phyloP scores from a whole-genome alignment of 2,113 vertebrate species.

The Neomonachus schauinslandi region DNA sequence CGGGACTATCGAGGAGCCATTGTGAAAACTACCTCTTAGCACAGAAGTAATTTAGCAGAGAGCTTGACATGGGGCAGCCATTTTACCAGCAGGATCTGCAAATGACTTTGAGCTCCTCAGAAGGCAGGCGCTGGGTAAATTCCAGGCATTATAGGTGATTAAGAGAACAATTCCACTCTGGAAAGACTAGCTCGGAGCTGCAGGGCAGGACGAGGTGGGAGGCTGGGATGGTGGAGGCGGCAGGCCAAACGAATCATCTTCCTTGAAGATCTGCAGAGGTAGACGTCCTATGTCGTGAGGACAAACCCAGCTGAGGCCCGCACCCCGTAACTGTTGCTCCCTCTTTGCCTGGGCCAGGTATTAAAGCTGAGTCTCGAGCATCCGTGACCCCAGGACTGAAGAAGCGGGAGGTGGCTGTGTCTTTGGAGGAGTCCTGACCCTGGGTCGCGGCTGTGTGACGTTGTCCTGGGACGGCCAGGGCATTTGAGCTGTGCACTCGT shows the following conservation, averaged over 20 bases:
- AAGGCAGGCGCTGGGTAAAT: not conserved
- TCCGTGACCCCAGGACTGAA: accelerated
- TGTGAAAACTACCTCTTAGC: not conserved
- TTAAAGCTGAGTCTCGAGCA: not conserved
- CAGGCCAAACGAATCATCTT: not conserved
- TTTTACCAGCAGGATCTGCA: constrained; percentile 46
- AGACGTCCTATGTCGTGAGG: accelerated
- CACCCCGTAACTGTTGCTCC: not conserved
- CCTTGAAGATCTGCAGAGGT: not conserved
- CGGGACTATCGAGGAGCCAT: not conserved
- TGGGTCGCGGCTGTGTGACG: accelerated
- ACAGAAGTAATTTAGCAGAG: not conserved
- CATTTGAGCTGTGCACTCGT: accelerated
- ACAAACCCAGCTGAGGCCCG: not conserved
- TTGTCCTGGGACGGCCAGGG: not conserved
- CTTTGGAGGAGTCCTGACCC: not conserved
- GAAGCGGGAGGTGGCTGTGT: not conserved
- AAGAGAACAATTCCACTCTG: not conserved
- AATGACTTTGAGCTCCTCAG: not conserved
- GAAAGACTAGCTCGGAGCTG: not conserved
- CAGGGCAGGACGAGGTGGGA: not conserved
- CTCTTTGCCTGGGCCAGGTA: not conserved
- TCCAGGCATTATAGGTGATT: not conserved
- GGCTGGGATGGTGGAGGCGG: not conserved
- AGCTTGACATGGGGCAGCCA: not conserved